A percentile compares a stretch with the other conserved stretches of the same genome.
phyloP scores from a whole-genome alignment of 2,888 invertebrate genomes.

The Ectropis crepuscularia region DNA sequence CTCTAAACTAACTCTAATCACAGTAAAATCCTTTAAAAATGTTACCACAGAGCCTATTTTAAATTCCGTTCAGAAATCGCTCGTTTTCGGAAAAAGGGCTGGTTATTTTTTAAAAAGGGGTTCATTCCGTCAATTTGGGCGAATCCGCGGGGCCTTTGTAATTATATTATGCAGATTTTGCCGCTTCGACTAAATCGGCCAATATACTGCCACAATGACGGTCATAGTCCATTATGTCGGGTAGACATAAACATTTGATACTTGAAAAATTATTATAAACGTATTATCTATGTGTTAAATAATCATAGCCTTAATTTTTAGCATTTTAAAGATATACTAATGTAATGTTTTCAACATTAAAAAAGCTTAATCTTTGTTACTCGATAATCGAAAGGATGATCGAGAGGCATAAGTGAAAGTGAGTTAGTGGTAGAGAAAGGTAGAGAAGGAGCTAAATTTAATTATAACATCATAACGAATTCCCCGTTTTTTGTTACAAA shows the following conservation, averaged over 20 bases:
- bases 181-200: slow-evolving; percentile 23
- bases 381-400: too few relatives aligned
- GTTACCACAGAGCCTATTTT: slow-evolving; percentile 30
- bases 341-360: too few relatives aligned
- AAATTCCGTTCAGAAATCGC: slow-evolving; percentile 34
- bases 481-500: too few relatives aligned
- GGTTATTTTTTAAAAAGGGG: slow-evolving; percentile 31
- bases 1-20: slow-evolving; percentile 23
- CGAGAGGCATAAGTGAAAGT: too few relatives aligned
- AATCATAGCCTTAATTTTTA: too few relatives aligned
- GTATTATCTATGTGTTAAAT: too few relatives aligned
- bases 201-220: slow-evolving; percentile 20
- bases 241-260: not conserved
- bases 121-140: slow-evolving; percentile 34
- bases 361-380: too few relatives aligned
- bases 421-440: too few relatives aligned
- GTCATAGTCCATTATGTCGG: not conserved
- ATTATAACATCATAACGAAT: too few relatives aligned
- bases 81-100: slow-evolving; percentile 28
- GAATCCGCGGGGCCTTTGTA: slow-evolving; percentile 31
- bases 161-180: slow-evolving; percentile 43
- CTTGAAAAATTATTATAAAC: too few relatives aligned
- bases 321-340: too few relatives aligned
- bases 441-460: too few relatives aligned
- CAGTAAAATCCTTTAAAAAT: slow-evolving; percentile 34